Base-by-base conservation (phyloP, 2,113 vertebrate genomes). In the Okapia johnstoni region DNA sequence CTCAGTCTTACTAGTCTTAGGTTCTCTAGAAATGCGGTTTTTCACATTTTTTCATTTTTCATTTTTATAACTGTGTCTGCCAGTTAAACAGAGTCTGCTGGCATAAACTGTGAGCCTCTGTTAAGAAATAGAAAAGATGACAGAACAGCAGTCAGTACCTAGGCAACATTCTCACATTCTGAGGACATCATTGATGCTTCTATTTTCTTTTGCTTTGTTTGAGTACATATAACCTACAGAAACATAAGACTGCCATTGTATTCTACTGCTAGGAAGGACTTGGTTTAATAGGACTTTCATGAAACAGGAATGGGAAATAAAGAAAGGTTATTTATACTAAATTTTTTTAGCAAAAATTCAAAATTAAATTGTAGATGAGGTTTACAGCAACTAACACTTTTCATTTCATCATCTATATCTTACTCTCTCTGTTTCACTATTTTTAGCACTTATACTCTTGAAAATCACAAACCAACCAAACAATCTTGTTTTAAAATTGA, bases 11-110 rank as follows among this genome's bases (percentile, higher is more conserved):
- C 15, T 76, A 54, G 2, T 93, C 15, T 93, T 88, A 93, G 17
- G 6, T 86, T 70, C 30, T 58, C n/a, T 25, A 36, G 66, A 55
- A 19, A 54, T 81, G 14, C 5, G 80, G 76, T 33, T 93, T 85
- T 63, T 80, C 17, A 63, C 16, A 33, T 46, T 85, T 13, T 90
- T 80, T 79, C 7, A 36, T 43, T 92, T 94, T 85, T 80, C 19
- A 94, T 60, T 50, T 92, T 89, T 86, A n/a, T 52, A 33, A 84
- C 9, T 83, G 3, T 5, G 30, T 36, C 26, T 95, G 55, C 36
- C 58, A 91, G 25, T 81, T 88, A 84, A 96, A 93, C 25, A 89
- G 83, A 92, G 85, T 93, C 52, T 96, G 66, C 19, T 93, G 36
- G 30, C 77, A 70, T 86, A 14, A 48, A 60, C 4, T 87, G 13